Conservation (phyloP, 2,113 vertebrate genomes). For the Dendropsophus ebraccatus region DNA sequence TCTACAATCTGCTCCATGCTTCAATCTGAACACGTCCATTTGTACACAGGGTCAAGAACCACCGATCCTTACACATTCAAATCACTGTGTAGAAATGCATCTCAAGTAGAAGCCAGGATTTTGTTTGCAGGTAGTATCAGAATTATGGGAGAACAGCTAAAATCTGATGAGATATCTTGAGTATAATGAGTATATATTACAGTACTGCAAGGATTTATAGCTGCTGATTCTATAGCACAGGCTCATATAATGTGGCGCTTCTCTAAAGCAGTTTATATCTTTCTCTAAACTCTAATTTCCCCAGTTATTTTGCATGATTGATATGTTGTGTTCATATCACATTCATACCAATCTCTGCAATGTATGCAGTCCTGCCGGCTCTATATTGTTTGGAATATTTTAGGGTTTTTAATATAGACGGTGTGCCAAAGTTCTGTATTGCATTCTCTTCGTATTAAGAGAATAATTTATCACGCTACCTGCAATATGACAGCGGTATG, state of each 20-base stretch:
- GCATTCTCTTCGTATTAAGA: not conserved
- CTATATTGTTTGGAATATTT: not conserved
- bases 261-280: not conserved
- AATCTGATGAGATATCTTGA: no score
- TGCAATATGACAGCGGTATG: slow-evolving; percentile 18
- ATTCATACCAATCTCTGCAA: not conserved
- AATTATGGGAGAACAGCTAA: no score
- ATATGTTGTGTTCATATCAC: not conserved
- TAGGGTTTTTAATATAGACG: not conserved
- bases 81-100: not conserved
- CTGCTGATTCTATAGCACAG: not conserved
- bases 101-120: no score
- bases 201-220: no score
- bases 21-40: no score
- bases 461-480: slow-evolving; percentile 23
- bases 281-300: not conserved
- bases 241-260: not conserved
- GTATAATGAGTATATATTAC: no score
- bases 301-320: not conserved
- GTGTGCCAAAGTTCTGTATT: not conserved
- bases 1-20: no score
- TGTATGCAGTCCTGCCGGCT: not conserved
- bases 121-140: not conserved
- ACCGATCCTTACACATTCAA: not conserved
- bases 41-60: not conserved